Evolutionary conservation across 1,140 invertebrate species (phyloP), one percentile per base, ranked within the genome.

Genomic region (Panagrolaimus sp.): DNA sequence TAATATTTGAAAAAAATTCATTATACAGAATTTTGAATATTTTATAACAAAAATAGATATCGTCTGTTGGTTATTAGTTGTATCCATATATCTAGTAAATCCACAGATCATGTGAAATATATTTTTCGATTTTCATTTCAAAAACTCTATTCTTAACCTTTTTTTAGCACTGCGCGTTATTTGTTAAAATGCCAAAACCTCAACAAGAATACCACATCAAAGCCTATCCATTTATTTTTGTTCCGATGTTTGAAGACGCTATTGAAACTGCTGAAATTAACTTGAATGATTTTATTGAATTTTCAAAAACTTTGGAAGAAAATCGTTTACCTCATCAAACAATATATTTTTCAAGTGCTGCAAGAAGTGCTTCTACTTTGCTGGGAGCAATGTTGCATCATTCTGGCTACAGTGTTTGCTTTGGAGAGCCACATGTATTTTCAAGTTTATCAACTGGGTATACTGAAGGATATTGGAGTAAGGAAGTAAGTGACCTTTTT

Each of bases 101-200:
- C 7, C 7, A 38, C 31, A 4, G 7, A 38, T 4, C 2, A 4
- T 38, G 2, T 38, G 7, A 38, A 38, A 38, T 38, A 38, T 38
- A 7, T 7, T n/a, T n/a, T n/a, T n/a, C n/a, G n/a, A 38, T 38
- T 38, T 38, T 38, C 7, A 4, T 38, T 38, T 2, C 31, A 38
- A 38, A 38, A 7, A 4, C 2, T 4, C 31, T 38, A 38, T 38
- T 38, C 7, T 4, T 38, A 7, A 2, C 2, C 2, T 4, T 38
- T 38, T 57, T 57, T 57, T 25, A 57, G 51, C 11, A 27, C 27
- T 20, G 51, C 3, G 51, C 51, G 5, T 14, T 57, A 2, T 57
- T 57, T 5, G 51, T 57, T 27, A 57, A 16, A 57, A 57, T 57
- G 51, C 51, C 51, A 16, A 57, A 57, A 16, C 51, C 51, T 11